These are phyloP conservation scores for Stichodactyla helianthus DNA, from an alignment of 64 coral and sea anemone species.

Conservation along the genomic window DNA sequence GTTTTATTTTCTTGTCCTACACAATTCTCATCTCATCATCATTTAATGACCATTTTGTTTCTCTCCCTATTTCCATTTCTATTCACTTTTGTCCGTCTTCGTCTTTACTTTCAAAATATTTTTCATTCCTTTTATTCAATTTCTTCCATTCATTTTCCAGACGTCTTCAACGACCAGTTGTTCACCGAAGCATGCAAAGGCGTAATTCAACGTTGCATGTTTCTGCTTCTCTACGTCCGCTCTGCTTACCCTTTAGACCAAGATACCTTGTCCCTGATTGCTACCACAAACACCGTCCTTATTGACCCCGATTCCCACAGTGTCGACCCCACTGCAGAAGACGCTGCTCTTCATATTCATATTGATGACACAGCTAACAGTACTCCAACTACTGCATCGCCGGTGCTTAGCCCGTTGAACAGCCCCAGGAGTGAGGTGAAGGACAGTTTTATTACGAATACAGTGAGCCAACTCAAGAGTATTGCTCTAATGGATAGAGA, in stretches of 20 bases:
- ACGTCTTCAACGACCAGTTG: constrained; percentile 34
- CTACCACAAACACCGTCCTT: constrained; percentile 33
- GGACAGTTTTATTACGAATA: no score
- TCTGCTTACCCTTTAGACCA: constrained; percentile 72
- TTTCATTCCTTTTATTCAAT: neutral
- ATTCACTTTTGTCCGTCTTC: neutral
- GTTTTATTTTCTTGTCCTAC: neutral
- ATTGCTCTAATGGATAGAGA: neutral
- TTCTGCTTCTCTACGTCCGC: constrained; percentile 78
- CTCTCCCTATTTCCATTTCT: neutral
- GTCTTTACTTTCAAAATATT: neutral
- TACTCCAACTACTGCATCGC: constrained; percentile 11
- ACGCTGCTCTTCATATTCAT: neutral
- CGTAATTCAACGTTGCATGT: constrained; percentile 83
- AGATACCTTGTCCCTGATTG: constrained; percentile 64
- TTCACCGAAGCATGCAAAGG: constrained; percentile 78
- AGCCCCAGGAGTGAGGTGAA: constrained; percentile 43
- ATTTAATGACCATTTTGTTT: neutral
- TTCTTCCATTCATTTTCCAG: neutral
- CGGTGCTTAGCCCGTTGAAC: constrained; percentile 13
- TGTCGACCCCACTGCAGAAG: neutral
- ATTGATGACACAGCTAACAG: constrained; percentile 10
- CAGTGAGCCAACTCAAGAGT: neutral
- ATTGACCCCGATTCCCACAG: neutral
- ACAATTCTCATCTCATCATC: neutral